A percentile compares a stretch with the other conserved stretches of the same genome.
Conservation (phyloP, 2,888 invertebrate genomes). For the Stenurella melanura region DNA sequence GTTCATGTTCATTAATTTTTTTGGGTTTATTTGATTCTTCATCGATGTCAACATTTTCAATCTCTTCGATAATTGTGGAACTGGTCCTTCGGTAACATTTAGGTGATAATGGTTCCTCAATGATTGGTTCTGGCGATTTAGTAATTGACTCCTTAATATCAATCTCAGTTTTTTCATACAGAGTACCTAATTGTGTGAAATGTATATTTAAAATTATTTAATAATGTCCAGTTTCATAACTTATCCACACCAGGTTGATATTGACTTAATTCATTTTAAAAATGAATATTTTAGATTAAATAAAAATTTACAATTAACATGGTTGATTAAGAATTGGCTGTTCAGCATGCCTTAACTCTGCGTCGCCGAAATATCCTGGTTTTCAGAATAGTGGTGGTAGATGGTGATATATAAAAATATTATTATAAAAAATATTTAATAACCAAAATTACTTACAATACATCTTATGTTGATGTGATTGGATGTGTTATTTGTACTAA, state of each 20-base stretch:
- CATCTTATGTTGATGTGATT: too few relatives aligned
- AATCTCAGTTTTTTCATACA: slow-evolving; percentile 62
- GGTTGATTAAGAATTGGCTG: too few relatives aligned
- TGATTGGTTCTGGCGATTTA: slow-evolving; percentile 61
- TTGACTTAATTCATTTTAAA: neutral
- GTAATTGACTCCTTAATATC: slow-evolving; percentile 56
- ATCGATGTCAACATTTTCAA: slow-evolving; percentile 55
- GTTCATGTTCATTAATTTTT: slow-evolving; percentile 49
- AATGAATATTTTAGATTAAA: neutral
- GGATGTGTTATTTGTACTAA: too few relatives aligned
- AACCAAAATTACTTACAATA: too few relatives aligned
- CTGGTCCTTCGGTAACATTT: slow-evolving; percentile 46
- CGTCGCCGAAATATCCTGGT: too few relatives aligned
- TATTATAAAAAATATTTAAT: too few relatives aligned
- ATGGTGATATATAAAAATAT: too few relatives aligned
- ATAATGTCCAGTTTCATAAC: neutral
- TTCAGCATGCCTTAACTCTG: too few relatives aligned
- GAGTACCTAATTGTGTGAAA: slow-evolving; percentile 57
- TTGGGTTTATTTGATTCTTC: slow-evolving; percentile 50
- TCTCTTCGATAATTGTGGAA: slow-evolving; percentile 60
- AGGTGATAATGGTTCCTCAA: slow-evolving; percentile 65
- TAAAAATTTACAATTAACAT: too few relatives aligned
- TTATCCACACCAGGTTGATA: neutral
- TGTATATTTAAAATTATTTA: slow-evolving; percentile 12
- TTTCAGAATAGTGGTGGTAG: too few relatives aligned